Conservation (phyloP, 2,797 vertebrate species). For the Alca torda region DNA sequence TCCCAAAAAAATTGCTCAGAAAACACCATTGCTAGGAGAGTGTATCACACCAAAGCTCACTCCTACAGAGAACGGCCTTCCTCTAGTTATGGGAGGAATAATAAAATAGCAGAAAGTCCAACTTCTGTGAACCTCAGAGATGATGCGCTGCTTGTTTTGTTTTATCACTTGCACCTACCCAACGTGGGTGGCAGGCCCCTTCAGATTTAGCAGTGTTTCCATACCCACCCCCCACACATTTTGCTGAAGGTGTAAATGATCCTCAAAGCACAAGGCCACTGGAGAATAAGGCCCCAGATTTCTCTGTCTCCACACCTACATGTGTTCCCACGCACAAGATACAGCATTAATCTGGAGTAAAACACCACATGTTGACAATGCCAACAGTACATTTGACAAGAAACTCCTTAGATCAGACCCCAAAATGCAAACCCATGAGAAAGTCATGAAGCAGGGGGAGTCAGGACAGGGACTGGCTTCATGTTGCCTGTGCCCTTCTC, state of each 20-base stretch:
- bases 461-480: neutral
- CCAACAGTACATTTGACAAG: conserved; percentile 16
- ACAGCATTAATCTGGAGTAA: conserved; percentile 49
- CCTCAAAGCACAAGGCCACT: conserved; percentile 48
- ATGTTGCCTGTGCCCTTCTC: neutral
- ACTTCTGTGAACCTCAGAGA: neutral
- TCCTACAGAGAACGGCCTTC: neutral
- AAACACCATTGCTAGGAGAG: neutral
- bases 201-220: conserved; percentile 61
- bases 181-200: conserved; percentile 17
- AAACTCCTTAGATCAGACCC: neutral
- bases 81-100: neutral
- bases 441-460: neutral
- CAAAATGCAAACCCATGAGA: neutral
- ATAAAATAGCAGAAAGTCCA: neutral
- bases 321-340: conserved; percentile 47
- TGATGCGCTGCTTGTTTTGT: neutral
- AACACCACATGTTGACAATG: conserved; percentile 43
- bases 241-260: conserved; percentile 58
- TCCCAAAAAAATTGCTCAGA: neutral
- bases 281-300: conserved; percentile 52
- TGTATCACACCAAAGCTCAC: neutral
- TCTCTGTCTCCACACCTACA: conserved; percentile 63
- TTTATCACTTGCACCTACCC: conserved; percentile 33
- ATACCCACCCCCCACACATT: conserved; percentile 14